Percentiles rank a stretch among this genome's conserved stretches.
Conservation (phyloP, 2,888 invertebrate genomes). For the Tholera decimalis region DNA sequence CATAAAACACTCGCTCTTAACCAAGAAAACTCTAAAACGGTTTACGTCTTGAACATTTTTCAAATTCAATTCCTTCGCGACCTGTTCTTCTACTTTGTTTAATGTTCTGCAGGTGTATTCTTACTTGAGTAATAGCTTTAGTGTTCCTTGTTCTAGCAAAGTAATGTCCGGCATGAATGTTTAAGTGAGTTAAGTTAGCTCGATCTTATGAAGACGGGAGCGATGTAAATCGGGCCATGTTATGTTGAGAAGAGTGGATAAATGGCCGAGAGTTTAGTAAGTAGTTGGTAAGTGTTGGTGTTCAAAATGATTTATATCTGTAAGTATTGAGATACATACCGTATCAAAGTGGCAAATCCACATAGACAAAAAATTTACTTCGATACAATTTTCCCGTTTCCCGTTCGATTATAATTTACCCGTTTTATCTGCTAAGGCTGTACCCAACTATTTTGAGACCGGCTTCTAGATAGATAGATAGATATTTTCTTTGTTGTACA, state of each 20-base stretch:
- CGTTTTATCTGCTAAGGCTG: too few relatives aligned
- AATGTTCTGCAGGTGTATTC: constrained; percentile 74
- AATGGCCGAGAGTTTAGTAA: constrained; percentile 25
- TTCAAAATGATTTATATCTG: background rate
- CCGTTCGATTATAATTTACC: too few relatives aligned
- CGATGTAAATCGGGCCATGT: constrained; percentile 67
- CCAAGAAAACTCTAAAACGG: constrained; percentile 53
- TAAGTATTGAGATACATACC: too few relatives aligned
- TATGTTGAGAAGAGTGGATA: constrained; percentile 46
- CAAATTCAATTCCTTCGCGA: constrained; percentile 73
- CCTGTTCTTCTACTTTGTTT: constrained; percentile 69
- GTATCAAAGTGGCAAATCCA: too few relatives aligned
- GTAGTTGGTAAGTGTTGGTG: constrained; percentile 11
- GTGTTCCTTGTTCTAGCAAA: constrained; percentile 69
- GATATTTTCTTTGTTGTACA: too few relatives aligned
- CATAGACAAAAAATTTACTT: too few relatives aligned
- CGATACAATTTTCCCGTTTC: too few relatives aligned
- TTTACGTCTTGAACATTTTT: constrained; percentile 65
- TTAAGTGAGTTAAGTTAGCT: constrained; percentile 50
- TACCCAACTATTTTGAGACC: too few relatives aligned
- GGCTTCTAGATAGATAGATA: too few relatives aligned
- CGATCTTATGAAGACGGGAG: constrained; percentile 52
- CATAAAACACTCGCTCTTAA: background rate
- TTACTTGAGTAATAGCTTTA: constrained; percentile 71
- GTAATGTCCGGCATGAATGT: constrained; percentile 65